phyloP scores from a whole-genome alignment of 2,888 invertebrate species.

The Neoitamus cyanurus region DNA sequence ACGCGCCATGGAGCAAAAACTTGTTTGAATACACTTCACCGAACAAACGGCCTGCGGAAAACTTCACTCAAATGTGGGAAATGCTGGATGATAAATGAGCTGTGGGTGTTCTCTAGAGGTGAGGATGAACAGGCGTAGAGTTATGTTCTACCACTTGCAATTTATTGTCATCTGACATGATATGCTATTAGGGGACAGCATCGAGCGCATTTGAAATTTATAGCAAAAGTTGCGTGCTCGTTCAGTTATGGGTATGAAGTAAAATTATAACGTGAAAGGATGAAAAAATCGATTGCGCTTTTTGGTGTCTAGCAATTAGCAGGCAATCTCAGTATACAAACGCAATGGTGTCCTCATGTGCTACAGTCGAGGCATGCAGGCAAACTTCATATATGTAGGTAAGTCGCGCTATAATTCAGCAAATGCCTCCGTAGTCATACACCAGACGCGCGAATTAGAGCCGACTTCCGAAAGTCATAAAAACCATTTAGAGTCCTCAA shows the following conservation, averaged over 20 bases:
- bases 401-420: not conserved
- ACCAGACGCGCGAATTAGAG: not conserved
- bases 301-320: not conserved
- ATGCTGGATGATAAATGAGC: constrained; percentile 16
- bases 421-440: not conserved
- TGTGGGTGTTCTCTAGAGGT: constrained; percentile 19
- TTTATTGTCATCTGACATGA: constrained; percentile 31
- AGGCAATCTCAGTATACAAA: not conserved
- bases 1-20: not conserved
- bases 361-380: not conserved
- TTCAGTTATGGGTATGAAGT: not conserved
- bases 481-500: constrained; percentile 37
- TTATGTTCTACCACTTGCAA: constrained; percentile 3
- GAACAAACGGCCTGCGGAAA: not conserved
- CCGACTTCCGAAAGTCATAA: not conserved
- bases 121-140: constrained; percentile 14
- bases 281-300: not conserved
- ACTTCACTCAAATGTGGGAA: constrained; percentile 19
- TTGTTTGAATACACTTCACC: constrained; percentile 10
- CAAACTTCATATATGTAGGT: not conserved
- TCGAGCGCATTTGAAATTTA: not conserved
- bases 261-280: not conserved
- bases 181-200: constrained; percentile 4
- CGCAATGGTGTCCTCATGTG: too few species aligned
- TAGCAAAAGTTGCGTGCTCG: not conserved